phyloP scores from a whole-genome alignment of 2,113 vertebrate genomes.

The Heliornis fulica region DNA sequence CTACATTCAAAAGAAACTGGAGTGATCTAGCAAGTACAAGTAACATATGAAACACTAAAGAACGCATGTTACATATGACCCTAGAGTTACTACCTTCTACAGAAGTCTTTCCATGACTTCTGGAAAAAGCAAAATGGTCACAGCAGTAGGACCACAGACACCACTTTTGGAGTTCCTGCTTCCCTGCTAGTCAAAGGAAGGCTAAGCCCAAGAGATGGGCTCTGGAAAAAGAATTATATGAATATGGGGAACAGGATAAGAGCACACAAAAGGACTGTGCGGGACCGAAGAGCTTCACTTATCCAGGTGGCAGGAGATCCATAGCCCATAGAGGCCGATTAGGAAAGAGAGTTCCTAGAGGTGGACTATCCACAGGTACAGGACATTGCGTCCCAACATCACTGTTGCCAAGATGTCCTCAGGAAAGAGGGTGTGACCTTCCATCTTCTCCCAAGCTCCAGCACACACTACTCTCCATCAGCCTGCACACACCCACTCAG shows the following conservation, averaged over 20 bases:
- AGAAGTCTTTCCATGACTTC: neutral
- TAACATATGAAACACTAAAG: neutral
- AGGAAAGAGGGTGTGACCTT: neutral
- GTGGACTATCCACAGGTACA: neutral
- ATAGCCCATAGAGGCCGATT: neutral
- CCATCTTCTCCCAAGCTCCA: neutral
- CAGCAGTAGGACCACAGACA: neutral
- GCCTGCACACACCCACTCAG: neutral
- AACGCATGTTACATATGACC: rapidly evolving
- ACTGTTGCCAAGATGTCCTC: neutral
- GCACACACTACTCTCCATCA: neutral
- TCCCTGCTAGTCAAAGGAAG: neutral
- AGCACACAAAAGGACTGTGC: neutral
- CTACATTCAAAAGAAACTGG: neutral
- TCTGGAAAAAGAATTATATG: neutral
- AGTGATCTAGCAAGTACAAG: neutral
- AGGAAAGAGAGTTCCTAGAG: neutral
- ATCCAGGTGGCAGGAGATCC: neutral
- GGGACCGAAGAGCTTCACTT: neutral
- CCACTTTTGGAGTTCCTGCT: neutral
- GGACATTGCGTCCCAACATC: neutral
- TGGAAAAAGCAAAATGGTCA: too few species aligned
- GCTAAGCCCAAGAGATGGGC: neutral
- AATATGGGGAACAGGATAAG: neutral
- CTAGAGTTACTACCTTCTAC: neutral